phyloP scores from a whole-genome alignment of 2,113 vertebrate genomes.

The Phaetusa simplex region DNA sequence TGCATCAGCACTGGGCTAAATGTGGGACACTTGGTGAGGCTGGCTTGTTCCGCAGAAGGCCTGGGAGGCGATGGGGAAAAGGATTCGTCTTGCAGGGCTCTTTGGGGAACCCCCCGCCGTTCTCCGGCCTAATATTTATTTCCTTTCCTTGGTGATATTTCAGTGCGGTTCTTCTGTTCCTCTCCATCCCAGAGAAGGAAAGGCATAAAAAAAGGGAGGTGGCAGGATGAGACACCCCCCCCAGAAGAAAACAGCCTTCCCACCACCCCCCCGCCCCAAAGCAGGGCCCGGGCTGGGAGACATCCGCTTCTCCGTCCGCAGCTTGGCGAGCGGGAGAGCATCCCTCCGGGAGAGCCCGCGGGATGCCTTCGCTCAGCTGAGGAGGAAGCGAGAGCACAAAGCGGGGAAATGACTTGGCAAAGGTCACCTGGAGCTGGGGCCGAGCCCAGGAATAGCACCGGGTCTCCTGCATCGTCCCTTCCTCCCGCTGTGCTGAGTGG shows the following conservation, averaged over 20 bases:
- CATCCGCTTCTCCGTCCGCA: not conserved
- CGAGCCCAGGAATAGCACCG: not conserved
- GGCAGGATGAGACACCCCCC: not conserved
- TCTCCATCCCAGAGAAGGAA: not conserved
- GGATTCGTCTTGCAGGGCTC: not conserved
- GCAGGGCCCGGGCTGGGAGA: not conserved
- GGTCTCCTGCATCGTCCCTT: not conserved
- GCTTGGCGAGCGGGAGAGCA: not conserved
- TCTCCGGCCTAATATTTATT: not conserved
- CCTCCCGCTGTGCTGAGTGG: accelerated
- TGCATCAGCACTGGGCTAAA: not conserved
- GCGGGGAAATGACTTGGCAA: slow-evolving; percentile 43
- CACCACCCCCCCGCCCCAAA: not conserved
- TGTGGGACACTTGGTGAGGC: not conserved
- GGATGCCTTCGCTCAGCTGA: not conserved
- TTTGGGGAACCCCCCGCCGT: not conserved
- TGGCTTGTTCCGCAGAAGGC: not conserved
- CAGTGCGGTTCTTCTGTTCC: accelerated
- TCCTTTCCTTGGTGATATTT: not conserved
- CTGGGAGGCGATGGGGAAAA: not conserved
- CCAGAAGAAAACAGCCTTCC: not conserved
- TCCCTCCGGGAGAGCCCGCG: not conserved
- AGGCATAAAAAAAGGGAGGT: not conserved
- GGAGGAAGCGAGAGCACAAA: slow-evolving; percentile 51
- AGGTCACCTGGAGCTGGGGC: slow-evolving; percentile 30